Evolutionary conservation across 2,113 vertebrate genomes (phyloP).

Genomic region (Leuciscus idus): DNA sequence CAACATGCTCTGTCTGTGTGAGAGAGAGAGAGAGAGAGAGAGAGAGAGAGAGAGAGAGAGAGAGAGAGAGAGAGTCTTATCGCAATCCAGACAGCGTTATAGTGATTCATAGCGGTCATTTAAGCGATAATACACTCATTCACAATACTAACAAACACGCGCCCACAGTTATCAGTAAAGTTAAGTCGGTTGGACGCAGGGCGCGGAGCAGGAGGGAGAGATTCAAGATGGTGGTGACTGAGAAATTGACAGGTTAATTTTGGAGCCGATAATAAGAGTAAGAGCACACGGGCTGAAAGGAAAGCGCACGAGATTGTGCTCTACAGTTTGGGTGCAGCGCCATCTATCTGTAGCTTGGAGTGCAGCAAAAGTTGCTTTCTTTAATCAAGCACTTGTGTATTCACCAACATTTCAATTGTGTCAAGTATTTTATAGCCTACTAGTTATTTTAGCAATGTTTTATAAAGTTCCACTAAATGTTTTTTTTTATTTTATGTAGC

Average conservation of each 20-base stretch:
- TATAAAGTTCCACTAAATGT: neutral
- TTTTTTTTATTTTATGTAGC: neutral
- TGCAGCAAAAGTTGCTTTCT: conserved; percentile 77
- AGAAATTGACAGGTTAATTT: conserved; percentile 99
- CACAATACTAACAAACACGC: conserved; percentile 93
- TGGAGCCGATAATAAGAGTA: conserved; percentile 96
- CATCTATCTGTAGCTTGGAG: conserved; percentile 91
- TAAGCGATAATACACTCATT: conserved; percentile 99
- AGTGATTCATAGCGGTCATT: conserved; percentile 99
- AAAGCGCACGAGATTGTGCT: conserved; percentile 72
- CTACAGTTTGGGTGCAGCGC: conserved; percentile 92
- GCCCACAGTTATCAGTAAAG: conserved; percentile 93
- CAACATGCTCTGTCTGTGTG: conserved; percentile 75
- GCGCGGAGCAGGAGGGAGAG: conserved; percentile 85
- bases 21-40: conserved; percentile 62
- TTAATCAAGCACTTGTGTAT: neutral
- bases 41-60: conserved; percentile 76
- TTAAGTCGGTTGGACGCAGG: conserved; percentile 84
- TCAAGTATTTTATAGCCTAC: neutral
- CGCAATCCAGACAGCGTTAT: conserved; percentile 88
- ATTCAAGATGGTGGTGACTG: conserved; percentile 99
- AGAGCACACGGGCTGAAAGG: conserved; percentile 82
- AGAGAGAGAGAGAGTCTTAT: conserved; percentile 84
- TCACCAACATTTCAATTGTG: neutral
- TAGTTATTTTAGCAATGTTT: neutral